phyloP scores from a whole-genome alignment of 35 echinoderm and acorn worm species.

The Lytechinus pictus region DNA sequence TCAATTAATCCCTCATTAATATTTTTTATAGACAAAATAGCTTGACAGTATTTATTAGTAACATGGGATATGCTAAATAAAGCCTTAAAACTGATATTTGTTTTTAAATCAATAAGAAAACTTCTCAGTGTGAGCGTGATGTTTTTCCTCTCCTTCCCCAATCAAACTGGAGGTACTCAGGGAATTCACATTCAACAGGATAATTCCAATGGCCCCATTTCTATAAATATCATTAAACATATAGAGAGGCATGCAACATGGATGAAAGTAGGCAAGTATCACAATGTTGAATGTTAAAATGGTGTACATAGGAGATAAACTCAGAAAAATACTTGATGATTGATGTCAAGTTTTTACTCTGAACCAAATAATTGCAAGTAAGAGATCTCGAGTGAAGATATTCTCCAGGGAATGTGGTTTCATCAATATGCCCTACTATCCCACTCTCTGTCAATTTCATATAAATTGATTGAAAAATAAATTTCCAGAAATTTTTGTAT shows the following conservation, averaged over 20 bases:
- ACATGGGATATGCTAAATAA: background rate
- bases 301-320: background rate
- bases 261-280: background rate
- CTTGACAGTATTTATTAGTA: background rate
- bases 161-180: background rate
- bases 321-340: no score
- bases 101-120: background rate
- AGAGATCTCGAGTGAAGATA: background rate
- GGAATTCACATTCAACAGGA: background rate
- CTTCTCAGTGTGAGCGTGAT: background rate
- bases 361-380: background rate
- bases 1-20: background rate
- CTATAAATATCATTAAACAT: background rate
- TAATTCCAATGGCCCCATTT: background rate
- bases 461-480: constrained; percentile 36
- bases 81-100: background rate
- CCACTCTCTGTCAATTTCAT: constrained; percentile 18
- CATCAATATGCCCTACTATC: constrained; percentile 22
- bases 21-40: background rate
- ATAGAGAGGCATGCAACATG: background rate
- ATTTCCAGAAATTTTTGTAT: constrained; percentile 1
- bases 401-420: background rate
- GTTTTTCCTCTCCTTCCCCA: background rate
- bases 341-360: no score
- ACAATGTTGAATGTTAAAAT: background rate